These are phyloP conservation scores for Octonoba sinensis DNA, from an alignment of 2,888 invertebrate species.

Conservation along the genomic window DNA sequence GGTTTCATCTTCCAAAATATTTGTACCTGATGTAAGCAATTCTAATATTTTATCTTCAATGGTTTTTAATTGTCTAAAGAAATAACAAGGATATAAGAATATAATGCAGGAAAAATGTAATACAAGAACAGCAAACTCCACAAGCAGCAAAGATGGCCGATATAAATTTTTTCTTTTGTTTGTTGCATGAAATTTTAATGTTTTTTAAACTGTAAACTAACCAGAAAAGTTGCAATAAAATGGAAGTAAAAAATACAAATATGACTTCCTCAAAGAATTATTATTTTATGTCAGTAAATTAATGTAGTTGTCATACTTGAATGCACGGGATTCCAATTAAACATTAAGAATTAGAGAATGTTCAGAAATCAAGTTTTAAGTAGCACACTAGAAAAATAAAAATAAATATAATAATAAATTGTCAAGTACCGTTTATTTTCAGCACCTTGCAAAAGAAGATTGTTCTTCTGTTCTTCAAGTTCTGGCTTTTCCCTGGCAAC, in stretches of 20 bases:
- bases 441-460: constrained; percentile 72
- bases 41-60: constrained; percentile 73
- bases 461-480: constrained; percentile 73
- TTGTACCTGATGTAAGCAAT: constrained; percentile 71
- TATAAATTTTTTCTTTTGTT: background rate
- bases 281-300: too few relatives aligned
- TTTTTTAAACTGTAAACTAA: background rate
- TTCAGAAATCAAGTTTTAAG: too few relatives aligned
- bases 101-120: too few relatives aligned
- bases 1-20: constrained; percentile 73
- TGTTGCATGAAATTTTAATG: background rate
- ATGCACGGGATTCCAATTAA: background rate
- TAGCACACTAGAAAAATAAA: too few relatives aligned
- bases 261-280: too few relatives aligned
- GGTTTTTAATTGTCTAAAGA: constrained; percentile 72
- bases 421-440: constrained; percentile 71
- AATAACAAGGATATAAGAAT: background rate
- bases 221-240: background rate
- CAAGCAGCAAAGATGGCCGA: background rate
- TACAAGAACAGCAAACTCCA: background rate
- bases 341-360: background rate
- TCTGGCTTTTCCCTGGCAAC: constrained; percentile 73
- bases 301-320: too few relatives aligned
- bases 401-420: too few relatives aligned
- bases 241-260: too few relatives aligned